These are phyloP conservation scores for Drosophila villosipedis DNA, from an alignment of 2,888 invertebrate species.

Conservation along the genomic window DNA sequence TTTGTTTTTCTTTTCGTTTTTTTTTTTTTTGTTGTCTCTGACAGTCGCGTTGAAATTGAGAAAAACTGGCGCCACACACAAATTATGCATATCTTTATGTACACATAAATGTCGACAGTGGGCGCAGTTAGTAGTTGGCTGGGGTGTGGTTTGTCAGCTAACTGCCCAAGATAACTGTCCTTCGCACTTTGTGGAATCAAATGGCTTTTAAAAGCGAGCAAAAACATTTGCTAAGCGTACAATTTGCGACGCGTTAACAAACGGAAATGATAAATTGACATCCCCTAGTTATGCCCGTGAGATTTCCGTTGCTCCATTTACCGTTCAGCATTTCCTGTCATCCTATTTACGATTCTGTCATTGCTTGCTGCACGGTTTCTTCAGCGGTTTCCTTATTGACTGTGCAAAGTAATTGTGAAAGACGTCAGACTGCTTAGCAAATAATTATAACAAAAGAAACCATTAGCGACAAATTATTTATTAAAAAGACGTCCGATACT, in stretches of 20 bases:
- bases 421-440: slow-evolving; percentile 14
- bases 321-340: slow-evolving; percentile 44
- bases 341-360: slow-evolving; percentile 28
- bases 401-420: slow-evolving; percentile 15
- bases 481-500: not conserved
- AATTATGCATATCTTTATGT: slow-evolving; percentile 64
- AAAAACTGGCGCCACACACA: slow-evolving; percentile 59
- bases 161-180: slow-evolving; percentile 5
- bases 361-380: slow-evolving; percentile 23
- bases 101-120: slow-evolving; percentile 47
- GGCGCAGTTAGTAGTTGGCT: slow-evolving; percentile 34
- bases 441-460: slow-evolving; percentile 26
- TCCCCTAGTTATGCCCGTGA: slow-evolving; percentile 47
- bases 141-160: slow-evolving; percentile 25
- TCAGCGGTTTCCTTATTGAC: slow-evolving; percentile 42
- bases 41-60: slow-evolving; percentile 14
- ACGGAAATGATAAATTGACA: slow-evolving; percentile 80
- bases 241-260: slow-evolving; percentile 65
- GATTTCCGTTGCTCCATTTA: slow-evolving; percentile 51
- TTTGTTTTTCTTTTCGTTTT: not conserved
- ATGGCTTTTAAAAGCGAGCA: slow-evolving; percentile 59
- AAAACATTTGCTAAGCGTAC: slow-evolving; percentile 52
- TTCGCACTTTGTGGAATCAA: slow-evolving; percentile 42
- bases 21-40: slow-evolving; percentile 17
- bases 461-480: slow-evolving; percentile 29